Evolutionary conservation across 2,113 vertebrate genomes (phyloP).

Genomic region (Bos taurus): ARS-UCD2.0 NC_037335.1:2334001-2334500

Average conservation of each 20-base stretch:
- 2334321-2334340: not conserved
- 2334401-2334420: not conserved
- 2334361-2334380: not conserved
- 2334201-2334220: not conserved
- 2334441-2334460: not conserved
- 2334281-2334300: not conserved
- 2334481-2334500: not conserved
- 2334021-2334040: not conserved
- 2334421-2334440: not conserved
- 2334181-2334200: not conserved
- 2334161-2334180: not conserved
- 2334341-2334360: not conserved
- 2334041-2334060: not conserved
- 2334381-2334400: not conserved
- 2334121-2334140: not conserved
- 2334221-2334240: not conserved
- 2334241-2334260: not conserved
- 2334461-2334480: not conserved
- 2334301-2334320: not conserved
- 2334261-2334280: not conserved
- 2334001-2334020: not conserved
- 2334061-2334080: not conserved
- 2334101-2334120: not conserved
- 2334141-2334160: not conserved
- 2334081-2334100: not conserved